Percentiles rank a stretch among this genome's conserved stretches.
phyloP scores from a whole-genome alignment of 1,140 invertebrate species.

The Brachionus asplanchnoidis region DNA sequence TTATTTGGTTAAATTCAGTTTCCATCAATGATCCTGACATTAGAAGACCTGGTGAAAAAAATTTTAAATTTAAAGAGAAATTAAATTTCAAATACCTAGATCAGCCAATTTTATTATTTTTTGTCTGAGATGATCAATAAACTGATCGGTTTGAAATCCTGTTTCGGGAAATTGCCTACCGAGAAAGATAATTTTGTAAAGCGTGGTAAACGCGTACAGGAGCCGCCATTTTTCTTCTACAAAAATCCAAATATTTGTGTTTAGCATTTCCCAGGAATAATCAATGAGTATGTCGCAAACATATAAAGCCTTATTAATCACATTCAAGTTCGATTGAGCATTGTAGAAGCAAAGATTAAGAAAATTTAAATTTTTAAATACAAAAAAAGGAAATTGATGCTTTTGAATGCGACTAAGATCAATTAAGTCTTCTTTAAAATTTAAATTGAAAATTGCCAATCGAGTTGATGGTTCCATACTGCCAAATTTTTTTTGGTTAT shows the following conservation, averaged over 20 bases:
- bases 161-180: background rate
- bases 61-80: background rate
- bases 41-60: background rate
- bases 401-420: background rate
- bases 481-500: background rate
- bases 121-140: background rate
- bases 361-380: background rate
- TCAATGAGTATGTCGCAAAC: slow-evolving; percentile 22
- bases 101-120: slow-evolving; percentile 20
- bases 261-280: slow-evolving; percentile 41
- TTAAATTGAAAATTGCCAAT: background rate
- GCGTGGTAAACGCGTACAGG: background rate
- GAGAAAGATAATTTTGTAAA: slow-evolving; percentile 31
- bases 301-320: background rate
- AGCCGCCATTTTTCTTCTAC: slow-evolving; percentile 23
- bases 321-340: slow-evolving; percentile 1
- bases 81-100: background rate
- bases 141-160: background rate
- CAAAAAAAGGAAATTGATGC: slow-evolving; percentile 5
- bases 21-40: background rate
- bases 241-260: slow-evolving; percentile 37
- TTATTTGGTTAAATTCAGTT: background rate
- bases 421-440: slow-evolving; percentile 5
- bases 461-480: background rate
- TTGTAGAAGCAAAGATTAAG: background rate